Percentiles rank a stretch among this genome's conserved stretches.
phyloP scores from a whole-genome alignment of 2,797 vertebrate genomes.

The Carapus acus region DNA sequence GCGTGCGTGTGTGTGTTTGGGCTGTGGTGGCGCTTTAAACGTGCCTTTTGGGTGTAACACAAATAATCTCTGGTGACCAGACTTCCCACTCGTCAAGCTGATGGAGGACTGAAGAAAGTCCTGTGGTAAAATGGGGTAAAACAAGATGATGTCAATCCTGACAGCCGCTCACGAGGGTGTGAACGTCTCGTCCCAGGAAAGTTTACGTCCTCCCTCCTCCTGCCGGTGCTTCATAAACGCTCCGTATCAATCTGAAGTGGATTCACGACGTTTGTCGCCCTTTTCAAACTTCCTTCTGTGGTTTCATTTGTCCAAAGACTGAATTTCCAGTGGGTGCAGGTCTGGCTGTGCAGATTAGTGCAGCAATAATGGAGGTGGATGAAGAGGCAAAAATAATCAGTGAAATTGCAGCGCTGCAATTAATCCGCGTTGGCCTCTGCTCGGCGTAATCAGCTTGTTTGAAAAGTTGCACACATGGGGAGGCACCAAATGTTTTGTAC shows the following conservation, averaged over 20 bases:
- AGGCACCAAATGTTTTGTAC: slow-evolving; percentile 4
- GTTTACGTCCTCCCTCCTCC: too few relatives aligned
- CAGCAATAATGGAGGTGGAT: not conserved
- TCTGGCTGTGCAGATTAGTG: not conserved
- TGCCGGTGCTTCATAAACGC: too few relatives aligned
- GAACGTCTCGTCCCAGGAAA: too few relatives aligned
- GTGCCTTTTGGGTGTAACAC: slow-evolving; percentile 10
- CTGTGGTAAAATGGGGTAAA: not conserved
- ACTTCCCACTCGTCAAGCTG: slow-evolving; percentile 1
- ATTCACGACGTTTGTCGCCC: not conserved
- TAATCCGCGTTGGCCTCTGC: slow-evolving; percentile 5
- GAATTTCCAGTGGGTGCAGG: not conserved
- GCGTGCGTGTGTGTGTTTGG: not conserved
- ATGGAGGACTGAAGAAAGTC: not conserved
- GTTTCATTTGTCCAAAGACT: not conserved
- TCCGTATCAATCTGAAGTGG: too few relatives aligned
- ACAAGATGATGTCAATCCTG: not conserved
- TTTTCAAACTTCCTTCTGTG: not conserved
- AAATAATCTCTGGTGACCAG: slow-evolving; percentile 5
- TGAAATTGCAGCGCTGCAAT: not conserved
- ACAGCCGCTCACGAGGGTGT: too few relatives aligned
- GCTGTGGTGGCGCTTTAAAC: slow-evolving; percentile 11
- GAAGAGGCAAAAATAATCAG: slow-evolving; percentile 1
- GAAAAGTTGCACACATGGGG: slow-evolving; percentile 1
- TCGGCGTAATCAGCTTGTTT: slow-evolving; percentile 5